Base-by-base conservation (phyloP, 2,888 invertebrate genomes). In the Meliscaeva auricollis region DNA sequence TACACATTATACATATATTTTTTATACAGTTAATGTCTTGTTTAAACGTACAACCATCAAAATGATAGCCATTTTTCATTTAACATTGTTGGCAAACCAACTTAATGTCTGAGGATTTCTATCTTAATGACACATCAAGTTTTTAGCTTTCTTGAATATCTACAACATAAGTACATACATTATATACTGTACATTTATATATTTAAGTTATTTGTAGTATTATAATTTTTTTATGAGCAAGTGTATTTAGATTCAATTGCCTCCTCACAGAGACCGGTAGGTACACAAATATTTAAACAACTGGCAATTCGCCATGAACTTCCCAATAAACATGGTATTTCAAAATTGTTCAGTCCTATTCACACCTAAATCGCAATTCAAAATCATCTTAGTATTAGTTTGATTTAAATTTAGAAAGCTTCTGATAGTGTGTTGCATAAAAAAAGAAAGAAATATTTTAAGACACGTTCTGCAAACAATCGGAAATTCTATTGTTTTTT, bases 301-400 rank as follows among this genome's bases (percentile, higher is more conserved):
- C 66, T 84, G 84, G 84, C 84, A 80, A 46, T 3, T 54, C 52
- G 84, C 84, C 84, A 84, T 76, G 84, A 84, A 84, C 84, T 84
- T 84, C 75, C 72, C 68, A 75, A 84, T 80, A 84, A 84, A 84
- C 80, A 68, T 68, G 84, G 80, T 76, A 84, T 84, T 84, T 80
- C 80, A 84, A 84, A 80, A 84, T 64, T 84, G 58, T 46, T 74
- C 48, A 11, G n/a, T 70, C 35, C 69, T 69, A 54, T 84, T 84
- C 72, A 76, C 84, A 84, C 64, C 68, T 72, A 70, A 66, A 54
- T 80, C 54, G 75, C 66, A 56, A 80, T 68, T 72, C n/a, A 52
- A 66, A 46, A 26, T 11, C 22, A 32, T 41, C 17, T 52, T 72
- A 7, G 84, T 84, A 35, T 75, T 75, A 20, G 84, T 75, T 9